Conservation (phyloP, 2,113 vertebrate genomes). For the Hyperoodon ampullatus region DNA sequence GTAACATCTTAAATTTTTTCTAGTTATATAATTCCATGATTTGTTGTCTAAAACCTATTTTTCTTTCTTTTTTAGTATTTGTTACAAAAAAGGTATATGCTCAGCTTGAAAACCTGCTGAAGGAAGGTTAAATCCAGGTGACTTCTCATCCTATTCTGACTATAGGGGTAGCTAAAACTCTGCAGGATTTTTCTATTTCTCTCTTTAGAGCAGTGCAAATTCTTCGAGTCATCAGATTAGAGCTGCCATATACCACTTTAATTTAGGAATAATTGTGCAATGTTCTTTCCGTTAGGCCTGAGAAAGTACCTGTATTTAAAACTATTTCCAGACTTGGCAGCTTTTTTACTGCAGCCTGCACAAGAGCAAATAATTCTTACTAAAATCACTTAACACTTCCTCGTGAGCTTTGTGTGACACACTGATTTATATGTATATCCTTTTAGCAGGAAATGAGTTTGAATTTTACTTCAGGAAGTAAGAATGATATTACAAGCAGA, state of each 20-base stretch:
- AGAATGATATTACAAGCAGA: slow-evolving; percentile 48
- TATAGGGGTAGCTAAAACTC: neutral
- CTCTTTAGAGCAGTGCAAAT: neutral
- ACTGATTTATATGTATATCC: slow-evolving; percentile 53
- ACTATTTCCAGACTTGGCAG: slow-evolving; percentile 57
- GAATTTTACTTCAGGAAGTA: slow-evolving; percentile 58
- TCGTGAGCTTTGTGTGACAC: slow-evolving; percentile 21
- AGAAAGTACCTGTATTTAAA: slow-evolving; percentile 55
- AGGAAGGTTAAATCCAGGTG: neutral
- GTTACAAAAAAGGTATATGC: neutral
- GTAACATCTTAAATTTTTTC: neutral
- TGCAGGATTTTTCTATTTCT: neutral
- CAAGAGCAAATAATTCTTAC: slow-evolving; percentile 58
- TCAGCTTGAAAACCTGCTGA: neutral
- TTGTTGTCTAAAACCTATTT: neutral
- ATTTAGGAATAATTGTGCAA: slow-evolving; percentile 16
- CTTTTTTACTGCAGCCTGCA: slow-evolving; percentile 44
- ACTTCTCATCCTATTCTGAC: neutral
- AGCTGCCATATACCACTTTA: slow-evolving; percentile 34
- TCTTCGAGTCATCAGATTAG: slow-evolving; percentile 22
- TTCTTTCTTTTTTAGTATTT: neutral
- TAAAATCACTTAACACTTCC: slow-evolving; percentile 66
- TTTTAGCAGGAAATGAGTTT: slow-evolving; percentile 72
- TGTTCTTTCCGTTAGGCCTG: slow-evolving; percentile 6
- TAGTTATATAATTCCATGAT: neutral